These are phyloP conservation scores for Gandaritis pyraliata DNA, from an alignment of 2,888 invertebrate species.

Conservation along the genomic window DNA sequence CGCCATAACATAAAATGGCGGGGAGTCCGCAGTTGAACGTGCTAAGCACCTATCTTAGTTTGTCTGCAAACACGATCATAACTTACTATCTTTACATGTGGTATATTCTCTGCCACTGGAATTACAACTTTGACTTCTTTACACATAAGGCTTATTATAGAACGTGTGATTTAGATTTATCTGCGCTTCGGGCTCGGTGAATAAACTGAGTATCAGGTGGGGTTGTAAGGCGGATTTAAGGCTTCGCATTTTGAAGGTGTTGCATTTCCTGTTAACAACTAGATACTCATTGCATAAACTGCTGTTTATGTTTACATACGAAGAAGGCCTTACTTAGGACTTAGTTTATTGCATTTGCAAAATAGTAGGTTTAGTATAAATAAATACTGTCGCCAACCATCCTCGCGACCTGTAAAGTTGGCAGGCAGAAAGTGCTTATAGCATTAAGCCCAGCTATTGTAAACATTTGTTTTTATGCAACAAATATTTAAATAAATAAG, in stretches of 20 bases:
- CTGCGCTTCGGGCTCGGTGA: constrained; percentile 33
- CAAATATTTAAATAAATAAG: no score
- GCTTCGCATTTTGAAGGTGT: constrained; percentile 59
- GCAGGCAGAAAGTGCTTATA: no score
- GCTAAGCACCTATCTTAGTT: constrained; percentile 38
- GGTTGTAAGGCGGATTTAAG: constrained; percentile 58
- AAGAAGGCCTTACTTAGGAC: no score
- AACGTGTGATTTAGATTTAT: constrained; percentile 19
- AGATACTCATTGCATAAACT: constrained; percentile 43
- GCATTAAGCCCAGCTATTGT: no score
- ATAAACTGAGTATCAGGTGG: constrained; percentile 55
- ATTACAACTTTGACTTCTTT: constrained; percentile 25
- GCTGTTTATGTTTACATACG: neutral
- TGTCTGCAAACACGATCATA: constrained; percentile 38
- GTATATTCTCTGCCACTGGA: constrained; percentile 4
- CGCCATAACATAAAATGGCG: constrained; percentile 35
- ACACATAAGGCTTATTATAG: constrained; percentile 27
- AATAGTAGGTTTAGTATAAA: no score
- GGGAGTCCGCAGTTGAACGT: constrained; percentile 33
- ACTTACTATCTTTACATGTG: constrained; percentile 34
- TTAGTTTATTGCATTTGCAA: no score
- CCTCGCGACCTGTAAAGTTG: no score
- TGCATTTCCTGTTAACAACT: constrained; percentile 49
- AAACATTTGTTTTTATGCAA: no score
- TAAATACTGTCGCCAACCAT: no score